These are phyloP conservation scores for Pseudanteris insignis DNA, from an alignment of 2,888 invertebrate species.

Conservation along the genomic window DNA sequence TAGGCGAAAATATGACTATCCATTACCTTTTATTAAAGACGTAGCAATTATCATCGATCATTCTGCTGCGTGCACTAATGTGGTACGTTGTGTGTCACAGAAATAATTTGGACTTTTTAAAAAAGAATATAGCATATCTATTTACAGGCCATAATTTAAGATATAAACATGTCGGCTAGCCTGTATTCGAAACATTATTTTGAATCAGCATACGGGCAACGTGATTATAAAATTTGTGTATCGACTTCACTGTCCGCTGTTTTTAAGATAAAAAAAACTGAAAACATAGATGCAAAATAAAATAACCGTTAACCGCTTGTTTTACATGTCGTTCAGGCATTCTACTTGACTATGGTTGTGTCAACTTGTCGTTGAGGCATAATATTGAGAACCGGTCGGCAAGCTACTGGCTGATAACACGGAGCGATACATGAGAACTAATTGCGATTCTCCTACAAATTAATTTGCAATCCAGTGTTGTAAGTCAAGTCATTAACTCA, in stretches of 20 bases:
- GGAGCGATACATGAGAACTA: constrained; percentile 25
- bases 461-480: constrained; percentile 24
- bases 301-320: constrained; percentile 65
- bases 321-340: constrained; percentile 65
- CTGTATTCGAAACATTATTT: too few relatives aligned
- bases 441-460: constrained; percentile 17
- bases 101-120: too few relatives aligned
- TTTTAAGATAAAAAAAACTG: too few relatives aligned
- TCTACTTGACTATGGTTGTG: constrained; percentile 54
- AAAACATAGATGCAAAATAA: constrained; percentile 33
- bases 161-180: too few relatives aligned
- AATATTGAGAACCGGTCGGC: constrained; percentile 56
- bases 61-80: too few relatives aligned
- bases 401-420: constrained; percentile 53
- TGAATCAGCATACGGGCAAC: too few relatives aligned
- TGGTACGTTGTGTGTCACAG: too few relatives aligned
- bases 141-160: too few relatives aligned
- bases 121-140: too few relatives aligned
- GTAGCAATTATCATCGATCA: too few relatives aligned
- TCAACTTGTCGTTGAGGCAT: constrained; percentile 49
- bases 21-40: too few relatives aligned
- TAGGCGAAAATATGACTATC: too few relatives aligned
- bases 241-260: neutral
- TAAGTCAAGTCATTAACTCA: constrained; percentile 20
- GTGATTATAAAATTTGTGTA: neutral